Evolutionary conservation across 2,888 invertebrate genomes (phyloP).

Genomic region (Orthosia gothica): DNA sequence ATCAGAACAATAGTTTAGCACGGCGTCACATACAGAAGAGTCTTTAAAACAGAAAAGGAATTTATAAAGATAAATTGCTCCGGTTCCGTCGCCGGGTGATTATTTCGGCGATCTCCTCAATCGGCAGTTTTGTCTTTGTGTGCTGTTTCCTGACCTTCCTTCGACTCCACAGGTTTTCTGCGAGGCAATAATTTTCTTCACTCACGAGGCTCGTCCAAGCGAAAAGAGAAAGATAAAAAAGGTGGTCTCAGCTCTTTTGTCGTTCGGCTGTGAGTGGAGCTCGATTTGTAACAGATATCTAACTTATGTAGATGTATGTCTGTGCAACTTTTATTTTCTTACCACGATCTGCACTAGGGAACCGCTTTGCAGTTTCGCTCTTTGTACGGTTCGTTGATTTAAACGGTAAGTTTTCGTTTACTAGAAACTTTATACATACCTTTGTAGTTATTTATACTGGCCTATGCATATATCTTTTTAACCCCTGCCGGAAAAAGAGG

Average conservation of each 20-base stretch:
- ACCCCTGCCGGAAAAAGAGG: too few species aligned
- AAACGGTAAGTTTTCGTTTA: slow-evolving; percentile 30
- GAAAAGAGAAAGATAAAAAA: slow-evolving; percentile 87
- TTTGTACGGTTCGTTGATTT: slow-evolving; percentile 65
- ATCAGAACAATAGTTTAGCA: slow-evolving; percentile 45
- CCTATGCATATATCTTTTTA: too few species aligned
- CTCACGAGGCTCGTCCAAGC: slow-evolving; percentile 82
- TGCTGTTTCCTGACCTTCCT: slow-evolving; percentile 80
- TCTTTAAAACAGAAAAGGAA: slow-evolving; percentile 49
- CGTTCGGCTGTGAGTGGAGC: slow-evolving; percentile 70
- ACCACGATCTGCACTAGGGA: slow-evolving; percentile 32
- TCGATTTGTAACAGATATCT: slow-evolving; percentile 70
- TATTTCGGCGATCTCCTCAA: slow-evolving; percentile 75
- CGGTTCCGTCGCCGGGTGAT: slow-evolving; percentile 66
- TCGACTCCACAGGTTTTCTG: slow-evolving; percentile 80
- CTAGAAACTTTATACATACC: slow-evolving; percentile 9
- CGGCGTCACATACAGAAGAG: slow-evolving; percentile 33
- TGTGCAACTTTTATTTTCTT: slow-evolving; percentile 56
- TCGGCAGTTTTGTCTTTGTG: slow-evolving; percentile 81
- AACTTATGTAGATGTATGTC: slow-evolving; percentile 58
- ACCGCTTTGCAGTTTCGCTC: slow-evolving; percentile 51
- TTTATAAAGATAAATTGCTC: slow-evolving; percentile 61
- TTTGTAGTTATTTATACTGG: too few species aligned
- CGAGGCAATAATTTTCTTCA: slow-evolving; percentile 85
- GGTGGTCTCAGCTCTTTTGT: slow-evolving; percentile 84